Base-by-base conservation (phyloP, 1,140 invertebrate genomes). In the Calycopis cecrops region DNA sequence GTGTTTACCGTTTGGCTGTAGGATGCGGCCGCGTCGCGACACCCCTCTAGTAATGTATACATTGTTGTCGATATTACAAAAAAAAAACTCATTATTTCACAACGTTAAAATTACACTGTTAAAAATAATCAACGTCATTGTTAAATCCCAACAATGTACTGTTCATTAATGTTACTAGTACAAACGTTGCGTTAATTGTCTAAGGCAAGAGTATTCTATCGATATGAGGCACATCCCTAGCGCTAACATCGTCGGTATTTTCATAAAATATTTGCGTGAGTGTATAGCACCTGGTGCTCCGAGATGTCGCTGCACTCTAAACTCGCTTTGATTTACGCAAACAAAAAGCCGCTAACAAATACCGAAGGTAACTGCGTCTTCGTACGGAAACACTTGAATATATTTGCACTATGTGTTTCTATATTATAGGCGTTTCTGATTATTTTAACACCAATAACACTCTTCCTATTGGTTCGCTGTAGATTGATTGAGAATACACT, bases 1-100 rank as follows among this genome's bases (percentile, higher is more conserved):
- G 87, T 88, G 87, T 88, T 88, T 88, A 88, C 87, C 85, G 85
- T 85, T 85, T 79, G 81, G 81, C 78, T 81, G 78, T 71, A 72
- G 63, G 79, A 80, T 73, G 80, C 76, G 76, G 73, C 77, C 75
- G 73, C 79, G 78, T 57, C 71, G 70, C 59, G 73, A 73, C 73
- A 71, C 61, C 63, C 65, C 61, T 49, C 60, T 72, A 74, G 74
- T 67, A 57, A 65, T 54, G 73, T 62, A 59, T 64, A 56, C 57
- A 55, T 55, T 63, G 52, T 63, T 38, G 63, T 73, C 67, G 71
- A 74, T 76, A 76, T 65, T 66, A 50, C n/a, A n/a, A n/a, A n/a
- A 63, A 65, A 52, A 50, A 58, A 60, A 68, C 65, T 71, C 63
- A 73, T 74, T 71, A 63, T 35, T 56, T 69, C 66, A 66, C 67